Evolutionary conservation across 2,797 vertebrate genomes (phyloP).

Genomic region (Chaunax sp.): DNA sequence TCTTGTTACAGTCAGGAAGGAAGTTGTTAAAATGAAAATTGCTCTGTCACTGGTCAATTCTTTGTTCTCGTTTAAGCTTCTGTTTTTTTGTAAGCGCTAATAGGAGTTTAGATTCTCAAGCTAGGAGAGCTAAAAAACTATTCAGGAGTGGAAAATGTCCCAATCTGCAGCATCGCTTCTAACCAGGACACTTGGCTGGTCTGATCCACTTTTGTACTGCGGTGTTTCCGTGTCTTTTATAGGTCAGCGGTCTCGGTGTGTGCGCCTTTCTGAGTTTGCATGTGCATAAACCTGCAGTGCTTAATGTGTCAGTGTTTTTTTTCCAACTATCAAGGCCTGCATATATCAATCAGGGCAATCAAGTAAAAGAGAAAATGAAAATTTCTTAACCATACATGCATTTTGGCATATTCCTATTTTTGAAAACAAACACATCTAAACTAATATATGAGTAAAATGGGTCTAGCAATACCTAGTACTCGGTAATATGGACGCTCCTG

Average conservation of each 20-base stretch:
- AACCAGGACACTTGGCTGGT: constrained; percentile 39
- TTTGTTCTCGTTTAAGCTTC: too few relatives aligned
- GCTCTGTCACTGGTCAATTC: constrained; percentile 1
- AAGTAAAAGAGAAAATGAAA: too few relatives aligned
- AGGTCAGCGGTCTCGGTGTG: background rate
- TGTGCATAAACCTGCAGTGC: background rate
- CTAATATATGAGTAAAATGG: too few relatives aligned
- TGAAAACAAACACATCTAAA: too few relatives aligned
- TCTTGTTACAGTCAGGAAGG: too few relatives aligned
- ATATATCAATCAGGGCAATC: too few relatives aligned
- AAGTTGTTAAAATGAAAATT: too few relatives aligned
- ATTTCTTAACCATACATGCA: too few relatives aligned
- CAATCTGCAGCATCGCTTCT: constrained; percentile 12
- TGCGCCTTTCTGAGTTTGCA: background rate
- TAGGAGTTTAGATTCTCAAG: constrained; percentile 1
- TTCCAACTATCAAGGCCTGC: background rate
- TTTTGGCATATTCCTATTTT: too few relatives aligned
- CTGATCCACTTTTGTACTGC: constrained; percentile 43
- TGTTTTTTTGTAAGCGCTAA: background rate
- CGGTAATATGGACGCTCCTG: too few relatives aligned
- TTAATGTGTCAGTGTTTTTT: background rate
- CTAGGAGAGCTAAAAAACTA: background rate
- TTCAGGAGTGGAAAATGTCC: constrained; percentile 11
- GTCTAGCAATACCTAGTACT: too few relatives aligned
- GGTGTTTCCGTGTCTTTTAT: constrained; percentile 19